phyloP scores from a whole-genome alignment of 2,113 vertebrate genomes.

The Meleagris gallopavo region DNA sequence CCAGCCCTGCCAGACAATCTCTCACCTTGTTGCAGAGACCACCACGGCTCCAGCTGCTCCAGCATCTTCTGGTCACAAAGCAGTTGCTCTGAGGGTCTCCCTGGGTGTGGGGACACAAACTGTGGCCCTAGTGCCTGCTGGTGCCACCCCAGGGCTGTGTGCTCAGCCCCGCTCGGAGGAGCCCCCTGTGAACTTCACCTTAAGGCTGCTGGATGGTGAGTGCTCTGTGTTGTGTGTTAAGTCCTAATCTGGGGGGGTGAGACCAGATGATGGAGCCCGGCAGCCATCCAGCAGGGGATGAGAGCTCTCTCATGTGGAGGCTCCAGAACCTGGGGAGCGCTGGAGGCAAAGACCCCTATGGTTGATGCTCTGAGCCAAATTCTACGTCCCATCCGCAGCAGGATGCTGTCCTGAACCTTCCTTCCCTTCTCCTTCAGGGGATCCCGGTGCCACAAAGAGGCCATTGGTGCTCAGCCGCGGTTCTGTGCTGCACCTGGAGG shows the following conservation, averaged over 20 bases:
- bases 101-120: not conserved
- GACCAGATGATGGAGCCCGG: not conserved
- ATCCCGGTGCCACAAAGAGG: not conserved
- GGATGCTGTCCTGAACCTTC: not conserved
- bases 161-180: rapidly evolving
- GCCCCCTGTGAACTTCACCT: constrained; percentile 4
- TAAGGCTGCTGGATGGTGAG: constrained; percentile 51
- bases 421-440: not conserved
- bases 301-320: not conserved
- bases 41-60: not conserved
- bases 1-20: not conserved
- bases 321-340: not conserved
- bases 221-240: not conserved
- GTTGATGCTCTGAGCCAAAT: not conserved
- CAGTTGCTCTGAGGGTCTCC: not conserved
- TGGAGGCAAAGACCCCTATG: not conserved
- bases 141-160: rapidly evolving
- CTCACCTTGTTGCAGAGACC: not conserved
- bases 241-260: rapidly evolving
- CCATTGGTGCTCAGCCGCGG: not conserved
- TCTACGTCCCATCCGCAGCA: not conserved
- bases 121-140: not conserved
- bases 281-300: not conserved
- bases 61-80: rapidly evolving
- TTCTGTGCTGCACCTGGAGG: constrained; percentile 8